Evolutionary conservation across 2,888 invertebrate genomes (phyloP), one percentile per base, ranked within the genome.

Genomic region (Eupithecia exiguata): DNA sequence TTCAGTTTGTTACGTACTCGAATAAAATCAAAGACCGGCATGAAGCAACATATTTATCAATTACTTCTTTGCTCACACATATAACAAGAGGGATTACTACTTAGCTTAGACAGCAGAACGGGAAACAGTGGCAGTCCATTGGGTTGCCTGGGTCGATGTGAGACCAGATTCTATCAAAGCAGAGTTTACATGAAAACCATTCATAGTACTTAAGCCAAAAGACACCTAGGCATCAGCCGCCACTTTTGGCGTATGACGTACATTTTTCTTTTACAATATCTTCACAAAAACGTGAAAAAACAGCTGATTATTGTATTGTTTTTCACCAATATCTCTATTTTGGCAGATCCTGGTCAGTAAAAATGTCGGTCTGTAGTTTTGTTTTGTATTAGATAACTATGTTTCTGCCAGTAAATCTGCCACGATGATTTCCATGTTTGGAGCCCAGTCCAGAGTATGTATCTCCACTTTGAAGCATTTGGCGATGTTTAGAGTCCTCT

Each of bases 371-470:
- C 18, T 63, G 18, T 35, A 36, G n/a, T 38, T 25, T 30, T 5
- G 30, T 18, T 25, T 18, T 40, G 35, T 14, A n/a, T 71, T 53
- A 9, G 62, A 35, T 7, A 30, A 61, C 25, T 84, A 89, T 0
- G 82, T 75, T 80, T 89, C 89, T 68, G 89, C 84, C 25, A 91
- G 69, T 0, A 90, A 73, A 46, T 90, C 90, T 12, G 83, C 91
- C 0, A 88, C 68, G 0, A 87, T 70, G 0, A 91, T 74, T 0
- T 90, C 89, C 81, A 87, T 78, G 71, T 77, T 77, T 0, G 91
- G 91, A 3, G 89, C 88, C 90, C 91, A 90, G 76, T 89, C 82
- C 12, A 89, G 83, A 74, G 90, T 87, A 76, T 91, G 89, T 40
- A 91, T 86, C 77, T 87, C 88, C 0, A 72, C 78, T 74, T 90